Base-by-base conservation (phyloP, 2,797 vertebrate genomes). In the Ibycter americanus region DNA sequence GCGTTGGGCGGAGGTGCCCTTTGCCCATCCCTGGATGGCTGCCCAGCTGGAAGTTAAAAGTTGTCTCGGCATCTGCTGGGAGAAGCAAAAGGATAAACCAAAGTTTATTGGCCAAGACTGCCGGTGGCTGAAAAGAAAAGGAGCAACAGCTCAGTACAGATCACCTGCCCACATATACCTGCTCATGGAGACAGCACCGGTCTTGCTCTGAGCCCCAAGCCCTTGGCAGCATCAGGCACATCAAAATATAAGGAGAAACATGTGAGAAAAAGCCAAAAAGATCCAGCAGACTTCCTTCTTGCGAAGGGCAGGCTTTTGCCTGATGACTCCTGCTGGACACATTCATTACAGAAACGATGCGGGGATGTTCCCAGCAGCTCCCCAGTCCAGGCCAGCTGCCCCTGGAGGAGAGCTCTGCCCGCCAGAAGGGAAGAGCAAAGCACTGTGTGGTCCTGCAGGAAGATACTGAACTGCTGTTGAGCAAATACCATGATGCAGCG, bases 31-130 rank as follows among this genome's bases (percentile, higher is more conserved):
- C 84, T 89, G 83, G 76, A 61, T 1, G 12, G 65, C 52, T 89
- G 92, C 92, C 89, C 1, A 0, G 52, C 15, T 91, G 82, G 66
- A 83, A 91, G 89, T 56, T 73, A 77, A 54, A 72, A 85, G 76
- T 47, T 85, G 63, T 78, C 81, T 85, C 66, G 66, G 86, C 8
- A 21, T 83, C 71, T 15, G 13, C 92, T 95, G 90, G 79, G 94
- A 94, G 62, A 85, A 91, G 54, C 18, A 66, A 68, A 76, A 80
- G 61, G 61, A 87, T 44, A 70, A 96, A 87, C 32, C 17, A 25
- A 91, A 83, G 46, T 6, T 36, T 40, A 74, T 74, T 34, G 79
- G 76, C 49, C 87, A 81, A 71, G 58, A 85, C 13, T 61, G 61
- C 31, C 0, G 0, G n/a, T 20, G 66, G 59, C 49, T 65, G 51